These are phyloP conservation scores for Gracilinanus agilis DNA, from an alignment of 2,113 vertebrate species.

Conservation along the genomic window DNA sequence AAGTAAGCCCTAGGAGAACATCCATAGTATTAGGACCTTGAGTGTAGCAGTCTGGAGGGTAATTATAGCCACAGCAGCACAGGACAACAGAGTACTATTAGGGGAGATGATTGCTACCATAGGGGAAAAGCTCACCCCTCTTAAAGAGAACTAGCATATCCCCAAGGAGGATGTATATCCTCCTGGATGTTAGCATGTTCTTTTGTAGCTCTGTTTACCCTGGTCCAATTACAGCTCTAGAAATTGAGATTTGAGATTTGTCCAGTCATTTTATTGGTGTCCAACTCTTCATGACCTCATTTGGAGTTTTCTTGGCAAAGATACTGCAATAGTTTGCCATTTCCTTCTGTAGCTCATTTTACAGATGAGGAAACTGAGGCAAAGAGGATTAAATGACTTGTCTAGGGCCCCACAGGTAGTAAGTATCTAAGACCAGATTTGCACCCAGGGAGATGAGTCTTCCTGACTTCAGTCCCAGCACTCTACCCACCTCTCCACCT, in stretches of 20 bases:
- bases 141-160: neutral
- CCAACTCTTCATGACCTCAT: too few species aligned
- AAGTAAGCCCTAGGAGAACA: neutral
- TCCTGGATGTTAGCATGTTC: neutral
- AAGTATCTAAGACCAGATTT: too few species aligned
- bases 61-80: neutral
- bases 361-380: too few species aligned
- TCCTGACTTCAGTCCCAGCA: too few species aligned
- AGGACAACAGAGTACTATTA: neutral
- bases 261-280: too few species aligned
- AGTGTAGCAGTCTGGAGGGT: neutral
- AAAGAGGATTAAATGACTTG: too few species aligned
- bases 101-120: neutral
- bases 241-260: neutral
- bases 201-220: neutral
- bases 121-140: neutral
- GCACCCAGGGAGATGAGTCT: too few species aligned
- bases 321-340: too few species aligned
- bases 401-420: too few species aligned
- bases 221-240: neutral
- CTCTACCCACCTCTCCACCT: neutral
- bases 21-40: neutral
- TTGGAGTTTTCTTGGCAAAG: too few species aligned
- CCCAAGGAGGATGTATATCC: neutral
- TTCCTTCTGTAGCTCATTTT: too few species aligned